phyloP scores from a whole-genome alignment of 64 coral and sea anemone species.

The Cladopsammia gracilis region DNA sequence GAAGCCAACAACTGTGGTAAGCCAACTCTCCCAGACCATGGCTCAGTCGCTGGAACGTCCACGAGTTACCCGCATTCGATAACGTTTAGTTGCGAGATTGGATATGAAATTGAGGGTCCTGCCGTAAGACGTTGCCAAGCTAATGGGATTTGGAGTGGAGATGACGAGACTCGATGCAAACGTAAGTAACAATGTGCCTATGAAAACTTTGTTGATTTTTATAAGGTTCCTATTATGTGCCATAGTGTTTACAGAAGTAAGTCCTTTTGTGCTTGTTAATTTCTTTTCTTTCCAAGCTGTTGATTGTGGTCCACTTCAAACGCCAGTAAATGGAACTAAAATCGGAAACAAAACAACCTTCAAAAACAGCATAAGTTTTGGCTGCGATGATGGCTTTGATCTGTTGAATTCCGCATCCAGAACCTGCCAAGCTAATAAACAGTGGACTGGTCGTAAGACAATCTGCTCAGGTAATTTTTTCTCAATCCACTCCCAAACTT shows the following conservation, averaged over 20 bases:
- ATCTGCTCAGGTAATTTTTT: slow-evolving; percentile 69
- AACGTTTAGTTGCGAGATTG: slow-evolving; percentile 22
- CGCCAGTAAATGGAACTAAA: slow-evolving; percentile 31
- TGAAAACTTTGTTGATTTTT: background rate
- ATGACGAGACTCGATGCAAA: slow-evolving; percentile 6
- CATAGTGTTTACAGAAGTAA: too few species aligned
- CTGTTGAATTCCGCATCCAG: slow-evolving; percentile 34
- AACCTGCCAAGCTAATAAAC: slow-evolving; percentile 60
- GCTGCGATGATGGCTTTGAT: slow-evolving; percentile 62
- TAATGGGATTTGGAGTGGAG: slow-evolving; percentile 53
- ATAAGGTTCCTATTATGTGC: too few species aligned
- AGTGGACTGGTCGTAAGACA: slow-evolving; percentile 60
- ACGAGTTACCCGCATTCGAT: slow-evolving; percentile 29
- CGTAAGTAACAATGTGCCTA: slow-evolving; percentile 11
- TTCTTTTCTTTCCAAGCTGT: background rate
- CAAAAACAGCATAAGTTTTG: background rate
- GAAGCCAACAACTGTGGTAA: slow-evolving; percentile 50
- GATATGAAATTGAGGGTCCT: slow-evolving; percentile 42
- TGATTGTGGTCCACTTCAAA: background rate
- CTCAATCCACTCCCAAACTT: too few species aligned
- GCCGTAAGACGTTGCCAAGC: slow-evolving; percentile 29
- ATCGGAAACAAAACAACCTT: slow-evolving; percentile 14
- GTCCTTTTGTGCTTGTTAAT: background rate
- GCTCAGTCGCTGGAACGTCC: background rate
- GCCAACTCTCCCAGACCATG: slow-evolving; percentile 15